These are phyloP conservation scores for Aquatica leii DNA, from an alignment of 2,888 invertebrate species.

Conservation along the genomic window DNA sequence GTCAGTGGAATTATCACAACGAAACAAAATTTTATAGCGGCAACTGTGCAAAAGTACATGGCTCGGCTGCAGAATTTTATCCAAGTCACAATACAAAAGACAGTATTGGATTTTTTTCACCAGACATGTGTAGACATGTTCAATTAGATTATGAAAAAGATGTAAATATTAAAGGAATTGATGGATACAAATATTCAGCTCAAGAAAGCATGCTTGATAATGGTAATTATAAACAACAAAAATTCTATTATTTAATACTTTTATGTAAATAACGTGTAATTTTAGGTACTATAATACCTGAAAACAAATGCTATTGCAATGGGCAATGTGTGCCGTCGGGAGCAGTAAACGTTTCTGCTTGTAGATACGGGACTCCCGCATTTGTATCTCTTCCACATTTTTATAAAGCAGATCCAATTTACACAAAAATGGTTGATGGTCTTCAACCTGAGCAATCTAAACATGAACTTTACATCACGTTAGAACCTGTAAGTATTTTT, in stretches of 20 bases:
- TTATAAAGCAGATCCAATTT: conserved; percentile 72
- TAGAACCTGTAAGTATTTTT: conserved; percentile 76
- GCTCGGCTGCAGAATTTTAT: conserved; percentile 84
- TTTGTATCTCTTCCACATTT: conserved; percentile 85
- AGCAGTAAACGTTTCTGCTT: conserved; percentile 75
- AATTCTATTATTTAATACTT: no score
- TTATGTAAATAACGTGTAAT: background rate
- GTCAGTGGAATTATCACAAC: conserved; percentile 75
- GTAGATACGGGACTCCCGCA: conserved; percentile 78
- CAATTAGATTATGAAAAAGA: conserved; percentile 70
- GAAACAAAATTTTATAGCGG: conserved; percentile 64
- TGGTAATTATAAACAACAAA: conserved; percentile 60
- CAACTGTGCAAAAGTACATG: conserved; percentile 69
- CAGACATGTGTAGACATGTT: conserved; percentile 79
- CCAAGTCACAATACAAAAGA: conserved; percentile 70
- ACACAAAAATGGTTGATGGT: conserved; percentile 70
- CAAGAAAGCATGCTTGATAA: conserved; percentile 73
- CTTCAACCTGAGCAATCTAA: conserved; percentile 69
- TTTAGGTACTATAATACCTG: conserved; percentile 58
- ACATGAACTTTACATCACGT: conserved; percentile 75
- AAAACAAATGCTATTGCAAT: conserved; percentile 73
- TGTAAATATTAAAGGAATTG: conserved; percentile 66
- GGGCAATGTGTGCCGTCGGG: conserved; percentile 75
- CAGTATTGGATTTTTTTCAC: conserved; percentile 70
- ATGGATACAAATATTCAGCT: conserved; percentile 74